Evolutionary conservation across 2,113 vertebrate genomes (phyloP), one percentile per base, ranked within the genome.

Genomic region (Chlamydotis undulata): DNA sequence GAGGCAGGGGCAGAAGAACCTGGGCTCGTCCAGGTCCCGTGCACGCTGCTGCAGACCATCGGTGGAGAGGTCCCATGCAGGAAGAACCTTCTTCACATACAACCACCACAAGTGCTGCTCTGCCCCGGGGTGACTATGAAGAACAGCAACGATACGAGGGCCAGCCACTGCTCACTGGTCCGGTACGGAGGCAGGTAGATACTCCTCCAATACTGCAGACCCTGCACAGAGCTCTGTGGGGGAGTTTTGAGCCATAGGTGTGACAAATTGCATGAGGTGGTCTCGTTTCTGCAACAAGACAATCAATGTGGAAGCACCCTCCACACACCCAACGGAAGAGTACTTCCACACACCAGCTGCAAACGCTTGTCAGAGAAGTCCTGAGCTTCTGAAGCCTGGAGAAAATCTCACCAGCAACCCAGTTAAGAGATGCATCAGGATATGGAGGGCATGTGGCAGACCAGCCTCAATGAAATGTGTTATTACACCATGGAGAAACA

Each of bases 381-480:
- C 69, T 89, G 83, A 94, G 81, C 77, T 89, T 64, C 77, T 82
- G 53, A 64, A 88, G 79, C 52, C 52, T 8, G 9, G 49, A 77
- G 37, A 8, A 76, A 61, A 12, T 57, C 71, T 50, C 55, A 79
- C 28, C 56, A 75, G 23, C 17, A 83, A 67, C 26, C 47, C 43
- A 55, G 56, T 18, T 29, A 53, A 23, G 33, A 70, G 39, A 29
- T 12, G 16, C 57, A 23, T 33, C 43, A 81, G 79, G 52, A 67
- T 70, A 78, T 56, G 60, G 75, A 71, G 68, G 53, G 29, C 50
- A 64, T 0, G 0, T 60, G 90, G 84, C 92, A 96, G 89, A 88
- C 64, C 73, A 95, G 95, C 88, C 96, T 94, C 10, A 15, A 39
- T 89, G 95, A 97, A 92, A 95, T 79, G 45, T 60, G 21, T 65